These are phyloP conservation scores for Bothrops jararaca DNA, from an alignment of 2,113 vertebrate species.

Conservation along the genomic window DNA sequence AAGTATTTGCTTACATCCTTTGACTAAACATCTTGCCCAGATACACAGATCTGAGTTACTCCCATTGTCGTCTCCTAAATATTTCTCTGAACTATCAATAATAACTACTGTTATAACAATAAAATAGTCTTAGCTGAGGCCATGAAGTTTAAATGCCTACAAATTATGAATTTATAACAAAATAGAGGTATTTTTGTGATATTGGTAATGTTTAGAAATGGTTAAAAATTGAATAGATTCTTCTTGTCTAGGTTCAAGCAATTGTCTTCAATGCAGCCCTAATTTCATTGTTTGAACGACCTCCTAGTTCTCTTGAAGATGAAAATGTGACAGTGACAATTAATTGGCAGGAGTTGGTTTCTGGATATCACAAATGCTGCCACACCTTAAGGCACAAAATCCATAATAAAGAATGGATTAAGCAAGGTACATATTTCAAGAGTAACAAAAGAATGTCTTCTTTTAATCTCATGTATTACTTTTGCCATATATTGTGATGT, in stretches of 20 bases:
- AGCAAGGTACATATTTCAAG: conserved; percentile 70
- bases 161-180: not conserved
- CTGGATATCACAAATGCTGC: conserved; percentile 74
- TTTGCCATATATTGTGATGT: not conserved
- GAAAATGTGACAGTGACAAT: conserved; percentile 66
- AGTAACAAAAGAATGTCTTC: not conserved
- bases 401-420: conserved; percentile 76
- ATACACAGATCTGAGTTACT: not conserved
- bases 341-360: conserved; percentile 74
- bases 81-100: not conserved
- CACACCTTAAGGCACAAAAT: conserved; percentile 66
- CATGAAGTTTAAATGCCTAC: conserved; percentile 3
- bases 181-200: not conserved
- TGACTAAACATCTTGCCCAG: not conserved
- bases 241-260: conserved; percentile 66
- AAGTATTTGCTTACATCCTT: conserved; percentile 17
- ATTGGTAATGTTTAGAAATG: conserved; percentile 5
- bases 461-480: not conserved
- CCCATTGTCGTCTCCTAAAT: not conserved
- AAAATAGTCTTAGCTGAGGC: not conserved
- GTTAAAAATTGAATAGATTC: not conserved
- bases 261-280: conserved; percentile 70
- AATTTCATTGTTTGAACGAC: conserved; percentile 70
- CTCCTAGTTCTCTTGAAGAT: conserved; percentile 47
- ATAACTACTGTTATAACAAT: not conserved